Evolutionary conservation across 2,888 invertebrate species (phyloP), one percentile per base, ranked within the genome.

Genomic region (Mesorhabditis spiculigera): DNA sequence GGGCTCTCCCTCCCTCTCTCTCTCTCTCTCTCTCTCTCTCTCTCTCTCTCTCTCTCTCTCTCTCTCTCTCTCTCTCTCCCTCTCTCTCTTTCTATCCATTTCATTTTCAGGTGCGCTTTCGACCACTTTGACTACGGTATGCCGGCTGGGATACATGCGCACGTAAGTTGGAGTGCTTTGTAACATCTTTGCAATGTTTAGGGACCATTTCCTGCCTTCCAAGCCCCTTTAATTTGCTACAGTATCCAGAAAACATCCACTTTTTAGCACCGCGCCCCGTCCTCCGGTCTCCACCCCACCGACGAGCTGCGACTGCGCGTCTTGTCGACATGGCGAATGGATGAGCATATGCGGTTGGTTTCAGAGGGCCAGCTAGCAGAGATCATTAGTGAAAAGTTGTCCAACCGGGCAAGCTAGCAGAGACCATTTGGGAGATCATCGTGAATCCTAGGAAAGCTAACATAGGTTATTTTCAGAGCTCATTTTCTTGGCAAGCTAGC

Each of bases 101-200:
- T 10, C 58, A 13, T 50, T 50, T 50, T n/a, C n/a, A 50, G 58
- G n/a, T 50, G 58, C 3, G 58, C 58, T 3, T 50, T 50, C 3
- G 58, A 50, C 58, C 8, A 50, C n/a, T 50, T 50, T n/a, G 58
- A 50, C 58, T 50, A 50, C 58, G 58, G 58, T 13, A 50, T n/a
- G 58, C 58, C 58, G 58, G 58, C 58, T 3, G 58, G 58, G 8
- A n/a, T 50, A 13, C 58, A 50, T 50, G 58, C 58, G 8, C 58
- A 50, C n/a, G 58, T 50, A 50, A 50, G 58, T n/a, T 2, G 58
- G 28, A 28, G 28, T 28, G 8, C 3, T 50, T 50, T 50, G n/a
- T 50, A 50, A 50, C 1, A 50, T 50, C 3, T 13, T 50, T 50
- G 58, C 28, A 28, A 28, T 28, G 3, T 1, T 28, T 50, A 10